Percentiles rank a stretch among this genome's conserved stretches.
Evolutionary conservation across 1,140 invertebrate species (phyloP).

Genomic region (Lasioglossum baleicum): DNA sequence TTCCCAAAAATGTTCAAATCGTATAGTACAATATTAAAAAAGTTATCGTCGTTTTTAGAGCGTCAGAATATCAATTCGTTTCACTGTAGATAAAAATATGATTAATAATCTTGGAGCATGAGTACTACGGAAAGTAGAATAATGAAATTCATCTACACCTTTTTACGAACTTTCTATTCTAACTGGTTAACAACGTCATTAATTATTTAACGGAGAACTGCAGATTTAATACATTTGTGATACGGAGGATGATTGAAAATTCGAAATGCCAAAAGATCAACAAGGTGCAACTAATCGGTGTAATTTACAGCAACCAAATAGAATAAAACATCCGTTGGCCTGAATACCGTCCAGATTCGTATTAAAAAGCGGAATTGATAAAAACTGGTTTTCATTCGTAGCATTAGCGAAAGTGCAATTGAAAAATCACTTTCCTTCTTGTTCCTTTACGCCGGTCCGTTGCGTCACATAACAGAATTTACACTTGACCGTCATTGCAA

Average conservation of each 20-base stretch:
- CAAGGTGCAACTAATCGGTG: too few species aligned
- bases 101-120: background rate
- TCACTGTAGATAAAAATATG: background rate
- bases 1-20: too few species aligned
- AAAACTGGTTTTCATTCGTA: background rate
- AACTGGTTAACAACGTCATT: background rate
- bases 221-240: too few species aligned
- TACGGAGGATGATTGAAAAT: too few species aligned
- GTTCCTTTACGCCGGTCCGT: background rate
- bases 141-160: background rate
- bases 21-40: too few species aligned
- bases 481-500: slow-evolving; percentile 4
- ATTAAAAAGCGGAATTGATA: background rate
- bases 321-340: too few species aligned
- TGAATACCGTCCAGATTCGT: background rate
- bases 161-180: background rate
- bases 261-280: too few species aligned
- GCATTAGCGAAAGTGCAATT: background rate
- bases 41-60: too few species aligned
- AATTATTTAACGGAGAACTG: background rate
- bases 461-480: slow-evolving; percentile 15
- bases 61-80: too few species aligned
- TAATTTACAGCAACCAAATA: too few species aligned
- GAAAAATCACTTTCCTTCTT: slow-evolving; percentile 26
- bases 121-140: background rate